These are phyloP conservation scores for Aplocera efformata DNA, from an alignment of 2,888 invertebrate genomes.

Conservation along the genomic window DNA sequence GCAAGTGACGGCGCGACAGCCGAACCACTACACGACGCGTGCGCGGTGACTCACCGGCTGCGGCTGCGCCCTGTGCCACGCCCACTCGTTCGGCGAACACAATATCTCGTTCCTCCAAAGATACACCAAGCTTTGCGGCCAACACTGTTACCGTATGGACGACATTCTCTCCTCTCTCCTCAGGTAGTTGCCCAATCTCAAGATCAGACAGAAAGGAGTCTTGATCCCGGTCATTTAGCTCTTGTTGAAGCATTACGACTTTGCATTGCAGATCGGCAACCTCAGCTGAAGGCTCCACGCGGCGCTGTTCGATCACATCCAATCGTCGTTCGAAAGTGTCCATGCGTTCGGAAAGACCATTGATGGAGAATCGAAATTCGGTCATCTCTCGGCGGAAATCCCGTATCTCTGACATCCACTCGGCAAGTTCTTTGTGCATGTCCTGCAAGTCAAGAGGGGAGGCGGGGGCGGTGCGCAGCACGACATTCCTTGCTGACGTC, in stretches of 20 bases:
- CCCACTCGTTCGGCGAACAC: not conserved
- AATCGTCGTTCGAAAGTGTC: no score
- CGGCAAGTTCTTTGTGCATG: no score
- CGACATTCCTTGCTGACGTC: no score
- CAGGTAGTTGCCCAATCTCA: conserved; percentile 3
- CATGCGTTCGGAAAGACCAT: no score
- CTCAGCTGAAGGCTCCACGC: not conserved
- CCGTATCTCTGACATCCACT: no score
- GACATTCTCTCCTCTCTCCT: conserved; percentile 6
- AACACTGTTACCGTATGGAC: conserved; percentile 2
- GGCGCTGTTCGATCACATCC: no score
- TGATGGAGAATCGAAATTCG: no score
- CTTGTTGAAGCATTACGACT: not conserved
- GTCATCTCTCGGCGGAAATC: no score
- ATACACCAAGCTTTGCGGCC: not conserved
- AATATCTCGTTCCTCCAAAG: not conserved
- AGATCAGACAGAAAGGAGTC: conserved; percentile 2
- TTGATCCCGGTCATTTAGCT: conserved; percentile 7
- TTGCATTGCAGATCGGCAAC: conserved; percentile 1
- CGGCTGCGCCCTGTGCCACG: not conserved
- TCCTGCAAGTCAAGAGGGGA: no score
- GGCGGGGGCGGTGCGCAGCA: no score
- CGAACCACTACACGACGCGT: not conserved
- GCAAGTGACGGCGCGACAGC: not conserved
- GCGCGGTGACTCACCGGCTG: not conserved